Percentiles rank a stretch among this genome's conserved stretches.
Evolutionary conservation across 1,140 invertebrate genomes (phyloP).

Genomic region (Tetramorium simillimum): DNA sequence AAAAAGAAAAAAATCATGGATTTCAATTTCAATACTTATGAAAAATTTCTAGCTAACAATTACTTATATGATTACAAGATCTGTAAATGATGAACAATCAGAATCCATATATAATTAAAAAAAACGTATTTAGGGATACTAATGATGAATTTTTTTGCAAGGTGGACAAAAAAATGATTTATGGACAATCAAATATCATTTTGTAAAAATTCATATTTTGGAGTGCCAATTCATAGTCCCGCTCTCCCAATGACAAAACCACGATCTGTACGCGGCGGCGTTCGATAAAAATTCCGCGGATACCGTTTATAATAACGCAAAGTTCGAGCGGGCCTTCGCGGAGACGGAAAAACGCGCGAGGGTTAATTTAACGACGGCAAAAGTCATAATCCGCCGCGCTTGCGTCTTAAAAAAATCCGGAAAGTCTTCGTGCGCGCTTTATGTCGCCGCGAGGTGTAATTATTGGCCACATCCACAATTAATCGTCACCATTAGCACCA

Average conservation of each 20-base stretch:
- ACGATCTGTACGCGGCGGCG: too few relatives aligned
- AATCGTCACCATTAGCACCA: slow-evolving; percentile 35
- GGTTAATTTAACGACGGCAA: slow-evolving; percentile 20
- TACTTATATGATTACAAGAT: neutral
- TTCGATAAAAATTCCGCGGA: neutral
- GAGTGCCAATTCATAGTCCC: too few relatives aligned
- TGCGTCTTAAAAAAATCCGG: neutral
- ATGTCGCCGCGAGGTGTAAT: slow-evolving; percentile 28
- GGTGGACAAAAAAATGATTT: too few relatives aligned
- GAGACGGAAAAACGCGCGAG: neutral
- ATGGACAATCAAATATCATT: too few relatives aligned
- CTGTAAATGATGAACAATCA: too few relatives aligned
- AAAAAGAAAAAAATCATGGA: neutral
- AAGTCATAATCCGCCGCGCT: slow-evolving; percentile 17
- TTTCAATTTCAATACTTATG: neutral
- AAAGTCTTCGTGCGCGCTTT: neutral
- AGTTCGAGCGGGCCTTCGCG: neutral
- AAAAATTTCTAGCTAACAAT: neutral
- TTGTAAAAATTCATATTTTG: too few relatives aligned
- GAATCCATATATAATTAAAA: too few relatives aligned
- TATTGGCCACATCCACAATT: slow-evolving; percentile 5
- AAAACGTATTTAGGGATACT: too few relatives aligned
- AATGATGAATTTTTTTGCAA: too few relatives aligned
- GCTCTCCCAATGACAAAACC: too few relatives aligned
- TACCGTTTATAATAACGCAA: neutral